phyloP scores from a whole-genome alignment of 2,888 invertebrate genomes.

The Scaptomyza flava region DNA sequence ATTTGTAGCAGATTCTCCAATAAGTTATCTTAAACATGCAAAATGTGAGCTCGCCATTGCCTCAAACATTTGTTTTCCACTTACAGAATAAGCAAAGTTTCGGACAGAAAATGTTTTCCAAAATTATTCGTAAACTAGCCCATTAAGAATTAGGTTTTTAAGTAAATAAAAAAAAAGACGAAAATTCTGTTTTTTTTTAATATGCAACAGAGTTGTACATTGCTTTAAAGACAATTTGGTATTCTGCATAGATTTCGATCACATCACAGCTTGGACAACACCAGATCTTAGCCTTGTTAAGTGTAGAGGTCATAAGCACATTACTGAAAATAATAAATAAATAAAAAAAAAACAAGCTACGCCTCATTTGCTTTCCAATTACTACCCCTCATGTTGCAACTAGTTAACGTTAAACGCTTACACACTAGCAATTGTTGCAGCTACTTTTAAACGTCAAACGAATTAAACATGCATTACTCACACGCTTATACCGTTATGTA shows the following conservation, averaged over 20 bases:
- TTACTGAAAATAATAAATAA: neutral
- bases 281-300: neutral
- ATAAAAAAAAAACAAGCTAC: neutral
- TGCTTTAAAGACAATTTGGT: neutral
- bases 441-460: neutral
- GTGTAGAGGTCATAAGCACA: neutral
- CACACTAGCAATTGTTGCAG: slow-evolving; percentile 31
- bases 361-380: slow-evolving; percentile 8
- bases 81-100: slow-evolving; percentile 22
- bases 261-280: neutral
- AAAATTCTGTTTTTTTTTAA: slow-evolving; percentile 2
- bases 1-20: slow-evolving; percentile 5
- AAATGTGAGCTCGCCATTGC: slow-evolving; percentile 1
- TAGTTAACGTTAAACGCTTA: slow-evolving; percentile 28
- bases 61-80: neutral
- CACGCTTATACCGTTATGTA: slow-evolving; percentile 11
- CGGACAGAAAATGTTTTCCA: slow-evolving; percentile 14
- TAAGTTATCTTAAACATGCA: neutral
- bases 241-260: neutral
- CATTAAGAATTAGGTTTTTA: slow-evolving; percentile 28
- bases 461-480: neutral
- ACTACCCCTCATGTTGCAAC: slow-evolving; percentile 42
- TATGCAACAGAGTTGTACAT: slow-evolving; percentile 16
- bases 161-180: slow-evolving; percentile 18
- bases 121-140: slow-evolving; percentile 16